phyloP scores from a whole-genome alignment of 2,888 invertebrate species.

The Lathronympha strigana region DNA sequence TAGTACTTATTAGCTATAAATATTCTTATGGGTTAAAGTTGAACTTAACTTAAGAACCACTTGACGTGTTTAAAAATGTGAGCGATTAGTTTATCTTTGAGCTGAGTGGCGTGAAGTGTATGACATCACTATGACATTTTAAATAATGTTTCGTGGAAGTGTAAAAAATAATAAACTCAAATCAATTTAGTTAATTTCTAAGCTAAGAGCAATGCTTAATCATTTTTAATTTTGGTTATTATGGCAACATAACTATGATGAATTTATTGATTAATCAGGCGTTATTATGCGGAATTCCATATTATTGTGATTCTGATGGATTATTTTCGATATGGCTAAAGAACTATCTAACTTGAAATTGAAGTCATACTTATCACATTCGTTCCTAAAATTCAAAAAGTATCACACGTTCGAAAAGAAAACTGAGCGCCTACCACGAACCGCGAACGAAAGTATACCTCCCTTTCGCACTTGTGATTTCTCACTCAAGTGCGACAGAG shows the following conservation, averaged over 20 bases:
- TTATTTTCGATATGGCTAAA: background rate
- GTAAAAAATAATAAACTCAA: background rate
- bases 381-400: slow-evolving; percentile 10
- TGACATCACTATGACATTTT: background rate
- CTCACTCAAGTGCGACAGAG: no score
- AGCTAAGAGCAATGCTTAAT: background rate
- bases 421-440: no score
- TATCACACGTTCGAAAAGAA: slow-evolving; percentile 50
- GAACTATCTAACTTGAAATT: slow-evolving; percentile 27
- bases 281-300: no score
- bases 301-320: no score
- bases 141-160: background rate
- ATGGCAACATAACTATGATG: background rate
- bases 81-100: slow-evolving; percentile 5
- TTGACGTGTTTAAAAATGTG: slow-evolving; percentile 4
- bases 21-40: background rate
- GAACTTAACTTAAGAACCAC: background rate
- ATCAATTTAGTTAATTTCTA: background rate
- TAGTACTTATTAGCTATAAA: background rate
- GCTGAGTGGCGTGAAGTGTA: background rate
- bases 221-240: background rate
- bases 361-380: slow-evolving; percentile 8
- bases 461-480: no score
- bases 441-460: no score
- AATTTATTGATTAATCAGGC: background rate